Conservation (phyloP, 2,888 invertebrate species). For the Eucriotettix oculatus region DNA sequence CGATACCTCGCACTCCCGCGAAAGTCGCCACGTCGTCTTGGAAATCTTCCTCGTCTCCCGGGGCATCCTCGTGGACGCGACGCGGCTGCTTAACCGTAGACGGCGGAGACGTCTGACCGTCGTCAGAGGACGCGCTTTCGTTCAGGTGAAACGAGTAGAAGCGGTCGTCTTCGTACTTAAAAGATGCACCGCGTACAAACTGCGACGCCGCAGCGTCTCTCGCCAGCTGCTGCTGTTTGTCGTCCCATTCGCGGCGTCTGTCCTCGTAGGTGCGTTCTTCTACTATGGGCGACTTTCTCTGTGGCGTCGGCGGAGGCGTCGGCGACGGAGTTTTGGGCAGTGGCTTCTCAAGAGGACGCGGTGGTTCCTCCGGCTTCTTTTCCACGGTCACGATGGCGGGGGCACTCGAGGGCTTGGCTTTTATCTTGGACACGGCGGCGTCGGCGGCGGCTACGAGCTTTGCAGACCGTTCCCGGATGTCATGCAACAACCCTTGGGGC, state of each 20-base stretch:
- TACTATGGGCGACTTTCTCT: constrained; percentile 24
- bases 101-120: background rate
- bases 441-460: constrained; percentile 23
- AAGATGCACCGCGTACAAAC: constrained; percentile 19
- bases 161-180: constrained; percentile 51
- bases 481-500: constrained; percentile 48
- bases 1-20: constrained; percentile 54
- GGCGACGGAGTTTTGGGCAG: background rate
- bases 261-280: constrained; percentile 54
- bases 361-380: background rate
- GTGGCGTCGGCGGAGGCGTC: constrained; percentile 31
- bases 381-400: background rate
- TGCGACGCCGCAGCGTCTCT: constrained; percentile 20
- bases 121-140: constrained; percentile 42
- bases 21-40: constrained; percentile 45
- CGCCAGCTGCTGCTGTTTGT: constrained; percentile 1
- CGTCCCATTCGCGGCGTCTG: constrained; percentile 22
- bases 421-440: background rate
- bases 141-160: constrained; percentile 71
- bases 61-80: constrained; percentile 1
- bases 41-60: constrained; percentile 23
- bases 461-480: constrained; percentile 47
- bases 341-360: background rate
- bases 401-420: background rate
- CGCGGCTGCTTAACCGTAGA: background rate